Conservation (phyloP, 2,797 vertebrate species). For the Melanotaenia nigrans region DNA sequence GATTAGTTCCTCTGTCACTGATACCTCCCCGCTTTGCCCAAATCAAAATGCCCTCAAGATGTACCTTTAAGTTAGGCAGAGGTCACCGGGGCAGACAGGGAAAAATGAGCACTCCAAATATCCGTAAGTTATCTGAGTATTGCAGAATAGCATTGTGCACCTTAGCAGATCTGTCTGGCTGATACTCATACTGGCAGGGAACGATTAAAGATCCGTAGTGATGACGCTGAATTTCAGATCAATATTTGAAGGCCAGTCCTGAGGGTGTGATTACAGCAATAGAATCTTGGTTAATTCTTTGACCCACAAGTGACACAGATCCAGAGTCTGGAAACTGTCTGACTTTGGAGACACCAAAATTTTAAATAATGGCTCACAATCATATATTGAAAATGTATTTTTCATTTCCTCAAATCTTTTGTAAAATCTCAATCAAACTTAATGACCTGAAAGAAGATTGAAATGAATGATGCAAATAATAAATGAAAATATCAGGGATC, state of each 20-base stretch:
- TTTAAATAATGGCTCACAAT: background rate
- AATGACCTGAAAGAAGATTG: slow-evolving; percentile 23
- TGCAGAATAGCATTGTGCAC: slow-evolving; percentile 82
- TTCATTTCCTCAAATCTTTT: background rate
- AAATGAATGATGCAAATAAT: slow-evolving; percentile 44
- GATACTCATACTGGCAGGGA: slow-evolving; percentile 71
- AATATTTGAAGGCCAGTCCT: slow-evolving; percentile 81
- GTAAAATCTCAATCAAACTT: slow-evolving; percentile 27
- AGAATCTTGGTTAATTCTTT: slow-evolving; percentile 55
- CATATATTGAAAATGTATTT: background rate
- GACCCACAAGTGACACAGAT: slow-evolving; percentile 45
- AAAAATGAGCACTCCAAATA: slow-evolving; percentile 77
- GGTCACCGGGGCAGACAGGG: slow-evolving; percentile 81
- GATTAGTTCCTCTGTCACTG: slow-evolving; percentile 88
- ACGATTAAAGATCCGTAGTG: slow-evolving; percentile 74
- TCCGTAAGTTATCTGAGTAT: slow-evolving; percentile 81
- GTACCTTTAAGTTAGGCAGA: slow-evolving; percentile 86
- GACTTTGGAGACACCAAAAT: slow-evolving; percentile 57
- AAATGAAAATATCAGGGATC: slow-evolving; percentile 58
- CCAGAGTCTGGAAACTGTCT: slow-evolving; percentile 36
- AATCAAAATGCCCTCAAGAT: slow-evolving; percentile 85
- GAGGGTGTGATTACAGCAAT: slow-evolving; percentile 74
- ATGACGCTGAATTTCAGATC: slow-evolving; percentile 77
- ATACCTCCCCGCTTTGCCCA: slow-evolving; percentile 82
- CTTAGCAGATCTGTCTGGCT: slow-evolving; percentile 76